Conservation (phyloP, 2,888 invertebrate genomes). For the Strigamia maritima region DNA sequence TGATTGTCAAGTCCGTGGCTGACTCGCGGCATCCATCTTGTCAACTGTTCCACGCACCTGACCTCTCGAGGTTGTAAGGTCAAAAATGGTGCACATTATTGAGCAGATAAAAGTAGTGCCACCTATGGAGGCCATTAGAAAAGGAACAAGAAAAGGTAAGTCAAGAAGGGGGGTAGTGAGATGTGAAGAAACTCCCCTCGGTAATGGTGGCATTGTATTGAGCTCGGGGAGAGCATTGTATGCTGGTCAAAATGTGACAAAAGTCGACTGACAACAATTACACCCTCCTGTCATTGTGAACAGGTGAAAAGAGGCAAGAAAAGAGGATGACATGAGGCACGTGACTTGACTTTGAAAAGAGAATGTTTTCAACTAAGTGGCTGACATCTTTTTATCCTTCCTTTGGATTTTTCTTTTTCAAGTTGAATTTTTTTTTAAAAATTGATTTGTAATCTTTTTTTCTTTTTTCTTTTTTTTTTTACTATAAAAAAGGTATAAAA, state of each 20-base stretch:
- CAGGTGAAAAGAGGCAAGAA: constrained; percentile 4
- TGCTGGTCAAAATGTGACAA: constrained; percentile 6
- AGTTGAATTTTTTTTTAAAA: background rate
- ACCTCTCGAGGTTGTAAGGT: background rate
- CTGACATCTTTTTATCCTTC: background rate
- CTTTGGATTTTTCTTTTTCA: background rate
- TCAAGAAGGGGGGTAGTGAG: background rate
- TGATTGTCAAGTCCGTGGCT: background rate
- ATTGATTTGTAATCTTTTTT: background rate
- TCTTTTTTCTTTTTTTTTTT: background rate
- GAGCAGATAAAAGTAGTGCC: background rate
- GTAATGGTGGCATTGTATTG: constrained; percentile 15
- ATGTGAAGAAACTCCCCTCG: background rate
- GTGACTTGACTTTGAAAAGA: constrained; percentile 5
- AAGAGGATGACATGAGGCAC: constrained; percentile 15
- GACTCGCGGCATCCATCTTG: background rate
- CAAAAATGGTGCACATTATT: constrained; percentile 7
- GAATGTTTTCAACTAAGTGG: background rate
- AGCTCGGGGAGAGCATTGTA: constrained; percentile 1
- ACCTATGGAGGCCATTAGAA: background rate
- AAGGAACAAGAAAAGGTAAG: constrained; percentile 2
- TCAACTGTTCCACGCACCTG: background rate
- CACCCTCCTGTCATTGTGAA: constrained; percentile 15
- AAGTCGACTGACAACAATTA: constrained; percentile 15
- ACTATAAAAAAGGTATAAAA: background rate